Evolutionary conservation across 2,797 vertebrate species (phyloP).

Genomic region (Brachymystax lenok): DNA sequence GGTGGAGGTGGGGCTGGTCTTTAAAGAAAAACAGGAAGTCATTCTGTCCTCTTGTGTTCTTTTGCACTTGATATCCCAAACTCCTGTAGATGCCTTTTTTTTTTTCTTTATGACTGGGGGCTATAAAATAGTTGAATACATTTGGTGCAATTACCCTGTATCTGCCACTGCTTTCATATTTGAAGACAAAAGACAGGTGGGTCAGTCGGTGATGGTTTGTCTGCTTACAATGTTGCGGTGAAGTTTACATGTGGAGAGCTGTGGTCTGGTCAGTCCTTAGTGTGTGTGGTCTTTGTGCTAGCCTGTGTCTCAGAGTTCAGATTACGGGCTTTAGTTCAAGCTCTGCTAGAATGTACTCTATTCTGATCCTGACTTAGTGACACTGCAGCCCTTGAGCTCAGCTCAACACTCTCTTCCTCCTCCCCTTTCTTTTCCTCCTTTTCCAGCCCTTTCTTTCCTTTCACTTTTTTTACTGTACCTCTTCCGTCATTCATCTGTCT

Average conservation of each 20-base stretch:
- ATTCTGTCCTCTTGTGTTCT: slow-evolving; percentile 61
- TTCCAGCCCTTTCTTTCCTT: too few relatives aligned
- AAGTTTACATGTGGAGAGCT: background rate
- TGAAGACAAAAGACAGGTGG: background rate
- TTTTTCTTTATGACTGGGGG: slow-evolving; percentile 56
- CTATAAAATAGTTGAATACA: background rate
- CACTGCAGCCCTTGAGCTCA: slow-evolving; percentile 51
- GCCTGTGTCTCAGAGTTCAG: slow-evolving; percentile 69
- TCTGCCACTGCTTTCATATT: background rate
- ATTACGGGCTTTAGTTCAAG: slow-evolving; percentile 78
- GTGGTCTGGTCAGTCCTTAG: background rate
- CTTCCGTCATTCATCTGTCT: background rate
- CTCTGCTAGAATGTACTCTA: slow-evolving; percentile 73
- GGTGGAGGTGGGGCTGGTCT: slow-evolving; percentile 54
- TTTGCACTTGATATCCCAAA: slow-evolving; percentile 62
- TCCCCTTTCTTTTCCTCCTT: slow-evolving; percentile 4
- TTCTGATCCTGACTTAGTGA: slow-evolving; percentile 69
- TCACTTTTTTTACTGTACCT: background rate
- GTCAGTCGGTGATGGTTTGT: too few relatives aligned
- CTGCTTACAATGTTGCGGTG: too few relatives aligned
- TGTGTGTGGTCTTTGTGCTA: slow-evolving; percentile 54
- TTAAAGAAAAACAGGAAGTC: slow-evolving; percentile 65
- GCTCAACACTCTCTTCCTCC: slow-evolving; percentile 18
- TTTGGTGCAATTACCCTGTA: too few relatives aligned
- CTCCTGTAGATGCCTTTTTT: slow-evolving; percentile 55